Percentiles rank a stretch among this genome's conserved stretches.
Conservation (phyloP, 2,113 vertebrate genomes). For the Ptilonorhynchus violaceus region DNA sequence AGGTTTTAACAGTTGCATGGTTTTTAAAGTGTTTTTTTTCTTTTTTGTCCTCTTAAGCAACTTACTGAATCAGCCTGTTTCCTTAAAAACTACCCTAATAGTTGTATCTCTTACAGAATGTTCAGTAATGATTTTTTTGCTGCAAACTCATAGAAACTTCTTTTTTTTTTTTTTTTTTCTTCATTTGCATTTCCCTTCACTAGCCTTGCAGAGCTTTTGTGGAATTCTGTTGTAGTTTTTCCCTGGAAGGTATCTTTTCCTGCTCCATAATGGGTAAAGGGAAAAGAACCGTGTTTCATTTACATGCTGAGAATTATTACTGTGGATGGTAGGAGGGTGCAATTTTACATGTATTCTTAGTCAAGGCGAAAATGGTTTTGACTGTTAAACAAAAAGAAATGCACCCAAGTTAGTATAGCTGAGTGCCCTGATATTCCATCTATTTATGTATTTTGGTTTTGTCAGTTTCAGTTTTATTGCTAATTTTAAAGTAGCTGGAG, state of each 20-base stretch:
- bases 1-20: background rate
- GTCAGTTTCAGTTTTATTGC: background rate
- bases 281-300: background rate
- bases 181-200: background rate
- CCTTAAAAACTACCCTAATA: background rate
- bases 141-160: background rate
- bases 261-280: background rate
- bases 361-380: background rate
- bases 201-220: background rate
- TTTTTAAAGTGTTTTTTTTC: background rate
- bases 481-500: background rate
- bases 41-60: background rate
- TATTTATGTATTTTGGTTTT: background rate
- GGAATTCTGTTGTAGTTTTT: background rate
- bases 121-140: background rate
- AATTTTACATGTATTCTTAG: background rate
- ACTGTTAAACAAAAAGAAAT: background rate
- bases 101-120: background rate
- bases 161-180: background rate
- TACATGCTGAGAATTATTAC: background rate
- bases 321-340: background rate
- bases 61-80: background rate
- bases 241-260: background rate
- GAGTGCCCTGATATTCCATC: background rate
- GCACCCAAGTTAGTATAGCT: background rate